These are phyloP conservation scores for Heliconius hewitsoni DNA, from an alignment of 1,140 invertebrate species.

Conservation along the genomic window DNA sequence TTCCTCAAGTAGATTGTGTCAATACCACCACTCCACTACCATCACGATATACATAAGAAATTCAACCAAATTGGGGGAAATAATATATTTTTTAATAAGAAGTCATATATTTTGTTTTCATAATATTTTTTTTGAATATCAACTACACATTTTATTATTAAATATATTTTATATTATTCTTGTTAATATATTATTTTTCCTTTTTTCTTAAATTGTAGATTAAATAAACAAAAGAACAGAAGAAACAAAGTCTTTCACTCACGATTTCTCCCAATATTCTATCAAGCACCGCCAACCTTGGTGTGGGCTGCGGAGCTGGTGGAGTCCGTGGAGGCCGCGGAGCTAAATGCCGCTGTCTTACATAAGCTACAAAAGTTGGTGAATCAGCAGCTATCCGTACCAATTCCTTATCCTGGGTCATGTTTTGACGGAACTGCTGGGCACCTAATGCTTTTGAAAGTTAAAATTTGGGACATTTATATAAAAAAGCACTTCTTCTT, in stretches of 20 bases:
- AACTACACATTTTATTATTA: too few species aligned
- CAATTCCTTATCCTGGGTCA: constrained; percentile 88
- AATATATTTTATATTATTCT: too few species aligned
- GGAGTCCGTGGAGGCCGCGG: constrained; percentile 50
- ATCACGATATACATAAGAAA: too few species aligned
- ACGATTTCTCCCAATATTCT: constrained; percentile 55
- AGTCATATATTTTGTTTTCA: too few species aligned
- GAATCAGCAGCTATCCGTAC: constrained; percentile 87
- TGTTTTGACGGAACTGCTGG: constrained; percentile 86
- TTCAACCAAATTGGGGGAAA: too few species aligned
- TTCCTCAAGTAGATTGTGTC: too few species aligned
- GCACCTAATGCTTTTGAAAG: constrained; percentile 81
- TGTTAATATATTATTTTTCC: not conserved
- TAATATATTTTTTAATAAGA: too few species aligned
- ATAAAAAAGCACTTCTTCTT: not conserved
- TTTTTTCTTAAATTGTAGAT: not conserved
- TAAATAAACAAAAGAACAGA: too few species aligned
- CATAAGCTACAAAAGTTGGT: constrained; percentile 86
- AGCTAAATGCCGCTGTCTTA: constrained; percentile 82
- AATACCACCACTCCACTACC: too few species aligned
- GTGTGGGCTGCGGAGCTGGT: constrained; percentile 43
- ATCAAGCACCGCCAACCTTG: constrained; percentile 48
- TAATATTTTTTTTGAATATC: too few species aligned
- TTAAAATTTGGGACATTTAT: not conserved
- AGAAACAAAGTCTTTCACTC: constrained; percentile 27